These are phyloP conservation scores for Drosophila ambigua DNA, from an alignment of 1,140 invertebrate genomes.

Conservation along the genomic window DNA sequence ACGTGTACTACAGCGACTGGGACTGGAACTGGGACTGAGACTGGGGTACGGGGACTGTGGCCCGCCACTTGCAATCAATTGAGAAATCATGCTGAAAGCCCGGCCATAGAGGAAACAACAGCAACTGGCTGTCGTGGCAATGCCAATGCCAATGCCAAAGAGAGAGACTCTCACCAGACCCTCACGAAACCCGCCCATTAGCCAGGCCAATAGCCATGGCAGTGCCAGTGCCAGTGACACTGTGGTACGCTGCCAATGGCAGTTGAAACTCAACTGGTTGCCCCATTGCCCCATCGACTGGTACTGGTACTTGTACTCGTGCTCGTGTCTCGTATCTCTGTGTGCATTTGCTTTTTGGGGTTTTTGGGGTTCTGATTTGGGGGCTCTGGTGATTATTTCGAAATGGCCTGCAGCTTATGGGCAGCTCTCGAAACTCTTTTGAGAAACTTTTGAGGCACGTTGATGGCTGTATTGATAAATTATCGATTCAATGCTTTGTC, in stretches of 20 bases:
- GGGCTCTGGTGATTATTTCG: conserved; percentile 5
- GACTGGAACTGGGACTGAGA: not conserved
- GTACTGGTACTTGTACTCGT: conserved; percentile 5
- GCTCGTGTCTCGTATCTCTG: not conserved
- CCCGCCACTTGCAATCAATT: conserved; percentile 56
- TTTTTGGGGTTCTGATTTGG: conserved; percentile 6
- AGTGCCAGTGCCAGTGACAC: conserved; percentile 29
- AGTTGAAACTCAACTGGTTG: conserved; percentile 49
- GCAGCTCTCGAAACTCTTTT: not conserved
- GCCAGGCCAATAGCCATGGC: conserved; percentile 26
- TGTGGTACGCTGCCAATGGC: conserved; percentile 9
- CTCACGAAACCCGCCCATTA: conserved; percentile 31
- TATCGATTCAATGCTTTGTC: conserved; percentile 34
- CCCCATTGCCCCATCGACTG: conserved; percentile 50
- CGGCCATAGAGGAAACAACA: not conserved
- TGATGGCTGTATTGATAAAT: conserved; percentile 38
- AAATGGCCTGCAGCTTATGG: conserved; percentile 41
- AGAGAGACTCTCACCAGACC: not conserved
- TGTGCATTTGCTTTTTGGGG: not conserved
- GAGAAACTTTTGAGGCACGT: conserved; percentile 4
- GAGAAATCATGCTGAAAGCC: conserved; percentile 71
- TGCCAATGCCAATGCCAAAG: conserved; percentile 15
- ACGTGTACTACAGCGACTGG: not conserved
- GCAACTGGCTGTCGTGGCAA: conserved; percentile 23
- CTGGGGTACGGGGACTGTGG: not conserved